A percentile compares a stretch with the other conserved stretches of the same genome.
Evolutionary conservation across 2,113 vertebrate genomes (phyloP).

Genomic region (Alligator sinensis): DNA sequence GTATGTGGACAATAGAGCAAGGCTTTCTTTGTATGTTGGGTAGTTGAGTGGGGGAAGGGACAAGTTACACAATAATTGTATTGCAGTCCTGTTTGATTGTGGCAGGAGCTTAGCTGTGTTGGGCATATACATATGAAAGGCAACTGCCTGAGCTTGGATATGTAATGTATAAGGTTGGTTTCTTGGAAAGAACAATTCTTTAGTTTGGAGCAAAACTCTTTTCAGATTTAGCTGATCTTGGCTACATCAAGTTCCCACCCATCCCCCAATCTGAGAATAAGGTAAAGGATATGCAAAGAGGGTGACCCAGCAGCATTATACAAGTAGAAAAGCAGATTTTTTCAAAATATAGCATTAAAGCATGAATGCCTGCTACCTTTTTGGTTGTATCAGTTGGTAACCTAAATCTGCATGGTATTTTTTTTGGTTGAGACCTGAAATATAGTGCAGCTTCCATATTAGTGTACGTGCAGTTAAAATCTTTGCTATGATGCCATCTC

Average conservation of each 20-base stretch:
- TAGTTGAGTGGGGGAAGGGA: conserved; percentile 74
- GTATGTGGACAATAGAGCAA: conserved; percentile 74
- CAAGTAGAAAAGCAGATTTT: background rate
- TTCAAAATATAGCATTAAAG: fast-evolving
- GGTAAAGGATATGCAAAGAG: conserved; percentile 22
- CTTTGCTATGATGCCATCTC: background rate
- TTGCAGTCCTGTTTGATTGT: conserved; percentile 40
- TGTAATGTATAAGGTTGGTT: background rate
- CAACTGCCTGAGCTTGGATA: background rate
- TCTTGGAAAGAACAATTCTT: background rate
- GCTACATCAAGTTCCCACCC: conserved; percentile 60
- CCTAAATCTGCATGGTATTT: background rate
- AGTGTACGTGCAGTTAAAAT: fast-evolving
- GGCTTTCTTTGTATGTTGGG: conserved; percentile 78
- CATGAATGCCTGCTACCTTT: background rate
- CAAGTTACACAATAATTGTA: conserved; percentile 13
- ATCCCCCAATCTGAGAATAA: conserved; percentile 55
- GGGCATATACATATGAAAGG: background rate
- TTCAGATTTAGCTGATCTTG: conserved; percentile 49
- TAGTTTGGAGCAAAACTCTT: background rate
- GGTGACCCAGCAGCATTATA: background rate
- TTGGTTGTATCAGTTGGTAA: too few species aligned
- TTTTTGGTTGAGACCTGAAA: background rate
- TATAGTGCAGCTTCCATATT: background rate
- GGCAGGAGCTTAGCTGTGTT: conserved; percentile 16